Base-by-base conservation (phyloP, 2,888 invertebrate species). In the Brachypterus glaber region DNA sequence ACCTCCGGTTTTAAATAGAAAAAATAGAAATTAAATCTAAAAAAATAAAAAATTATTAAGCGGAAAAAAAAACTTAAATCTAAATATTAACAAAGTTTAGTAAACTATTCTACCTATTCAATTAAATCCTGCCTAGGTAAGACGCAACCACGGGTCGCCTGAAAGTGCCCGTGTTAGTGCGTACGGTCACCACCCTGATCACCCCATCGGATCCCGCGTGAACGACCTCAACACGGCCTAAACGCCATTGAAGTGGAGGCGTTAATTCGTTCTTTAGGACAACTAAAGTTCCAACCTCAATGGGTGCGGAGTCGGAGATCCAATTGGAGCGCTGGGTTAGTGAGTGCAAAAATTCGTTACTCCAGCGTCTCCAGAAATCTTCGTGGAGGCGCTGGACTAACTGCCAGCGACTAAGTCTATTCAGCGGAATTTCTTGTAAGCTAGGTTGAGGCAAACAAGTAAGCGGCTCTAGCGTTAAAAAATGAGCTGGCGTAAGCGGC, bases 291-390 rank as follows among this genome's bases (percentile, higher is more conserved):
- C 41, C 37, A 12, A 33, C 26, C 26, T 36, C 29, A 26, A 32
- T 16, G 3, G 27, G 9, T 12, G 8, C n/a, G 15, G 15, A 11
- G 27, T 24, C 17, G 11, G 39, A 24, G 1, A 21, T n/a, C 50
- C 48, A 51, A 34, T 48, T 50, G 4, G 21, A 14, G 7, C 47
- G 34, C 14, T 39, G 26, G 35, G 47, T 45, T 12, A 51, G 31
- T 5, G 40, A 33, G 16, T 42, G 39, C 4, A 50, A 30, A 37
- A 48, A 50, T 26, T 51, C 47, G 2, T n/a, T 4, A 4, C 37
- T 32, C 44, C 47, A 49, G 14, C 41, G 30, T 13, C 33, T 30
- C 48, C 49, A 49, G 38, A 50, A 49, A 11, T 47, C 35, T 17
- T 41, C 34, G 11, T 42, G 41, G 7, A 47, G n/a, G 8, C 24